These are phyloP conservation scores for Conopomorpha cramerella DNA, from an alignment of 1,140 invertebrate genomes.

Conservation along the genomic window DNA sequence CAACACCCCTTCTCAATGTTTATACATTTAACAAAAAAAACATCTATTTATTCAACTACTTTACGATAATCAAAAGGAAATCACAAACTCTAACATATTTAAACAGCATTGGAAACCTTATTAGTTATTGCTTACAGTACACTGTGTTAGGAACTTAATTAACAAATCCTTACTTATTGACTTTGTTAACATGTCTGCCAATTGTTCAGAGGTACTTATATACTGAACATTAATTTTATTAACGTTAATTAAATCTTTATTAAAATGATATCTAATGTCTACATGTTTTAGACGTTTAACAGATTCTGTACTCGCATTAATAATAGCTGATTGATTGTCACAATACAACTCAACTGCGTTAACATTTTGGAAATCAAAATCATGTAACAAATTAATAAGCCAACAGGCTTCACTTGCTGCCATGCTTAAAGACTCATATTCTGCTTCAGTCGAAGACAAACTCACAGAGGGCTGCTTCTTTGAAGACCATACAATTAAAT, in stretches of 20 bases:
- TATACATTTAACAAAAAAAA: no score
- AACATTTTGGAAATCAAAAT: conserved; percentile 16
- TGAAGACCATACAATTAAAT: conserved; percentile 27
- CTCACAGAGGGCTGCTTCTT: conserved; percentile 38
- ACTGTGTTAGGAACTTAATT: no score
- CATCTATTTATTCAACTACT: no score
- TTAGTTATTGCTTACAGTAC: no score
- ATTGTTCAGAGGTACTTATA: conserved; percentile 13
- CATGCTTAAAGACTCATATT: conserved; percentile 37
- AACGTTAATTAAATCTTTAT: conserved; percentile 15
- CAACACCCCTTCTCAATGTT: no score
- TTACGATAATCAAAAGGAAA: no score
- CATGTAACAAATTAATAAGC: conserved; percentile 19
- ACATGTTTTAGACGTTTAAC: conserved; percentile 19
- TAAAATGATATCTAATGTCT: conserved; percentile 18
- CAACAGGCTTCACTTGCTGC: conserved; percentile 29
- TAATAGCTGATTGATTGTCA: conserved; percentile 16
- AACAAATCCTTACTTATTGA: conserved; percentile 13
- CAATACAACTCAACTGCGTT: conserved; percentile 11
- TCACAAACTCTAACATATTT: no score
- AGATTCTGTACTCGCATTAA: conserved; percentile 12
- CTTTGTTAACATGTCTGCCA: conserved; percentile 17
- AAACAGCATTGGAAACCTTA: no score
- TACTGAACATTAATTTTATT: conserved; percentile 13
- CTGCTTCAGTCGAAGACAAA: conserved; percentile 41